phyloP scores from a whole-genome alignment of 2,113 vertebrate species.

The Malurus melanocephalus region DNA sequence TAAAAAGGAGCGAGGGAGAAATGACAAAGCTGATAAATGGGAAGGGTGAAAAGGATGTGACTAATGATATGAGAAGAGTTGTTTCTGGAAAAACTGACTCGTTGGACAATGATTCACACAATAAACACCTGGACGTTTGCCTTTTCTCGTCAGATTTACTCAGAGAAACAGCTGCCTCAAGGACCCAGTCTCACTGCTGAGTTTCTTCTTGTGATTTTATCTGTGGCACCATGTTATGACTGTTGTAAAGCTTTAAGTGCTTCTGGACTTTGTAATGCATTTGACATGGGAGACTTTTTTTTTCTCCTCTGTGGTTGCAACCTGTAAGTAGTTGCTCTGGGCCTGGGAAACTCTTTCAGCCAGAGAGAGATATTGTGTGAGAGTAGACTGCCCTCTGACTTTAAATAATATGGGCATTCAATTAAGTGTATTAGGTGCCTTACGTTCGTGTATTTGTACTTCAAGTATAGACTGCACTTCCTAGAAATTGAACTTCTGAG shows the following conservation, averaged over 20 bases:
- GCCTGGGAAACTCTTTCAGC: not conserved
- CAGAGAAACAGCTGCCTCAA: conserved; percentile 31
- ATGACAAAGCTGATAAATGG: not conserved
- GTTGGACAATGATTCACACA: conserved; percentile 31
- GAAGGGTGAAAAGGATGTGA: conserved; percentile 29
- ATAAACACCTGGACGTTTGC: conserved; percentile 31
- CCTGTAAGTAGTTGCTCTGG: not conserved
- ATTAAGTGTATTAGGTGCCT: not conserved
- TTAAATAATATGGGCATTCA: not conserved
- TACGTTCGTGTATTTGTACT: not conserved
- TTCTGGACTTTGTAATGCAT: conserved; percentile 55
- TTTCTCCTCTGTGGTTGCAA: not conserved
- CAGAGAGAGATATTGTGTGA: not conserved
- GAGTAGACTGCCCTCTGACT: not conserved
- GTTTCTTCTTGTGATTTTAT: conserved; percentile 36
- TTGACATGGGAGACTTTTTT: conserved; percentile 4
- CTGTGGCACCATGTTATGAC: conserved; percentile 50
- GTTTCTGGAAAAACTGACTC: conserved; percentile 65
- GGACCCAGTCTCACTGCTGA: not conserved
- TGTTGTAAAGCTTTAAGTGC: conserved; percentile 35
- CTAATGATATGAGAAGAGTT: conserved; percentile 20
- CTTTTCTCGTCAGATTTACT: not conserved
- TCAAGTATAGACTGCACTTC: not conserved
- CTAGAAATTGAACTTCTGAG: not conserved
- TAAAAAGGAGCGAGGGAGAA: not conserved